phyloP scores from a whole-genome alignment of 2,888 invertebrate genomes.

The Drosophila sordidula region DNA sequence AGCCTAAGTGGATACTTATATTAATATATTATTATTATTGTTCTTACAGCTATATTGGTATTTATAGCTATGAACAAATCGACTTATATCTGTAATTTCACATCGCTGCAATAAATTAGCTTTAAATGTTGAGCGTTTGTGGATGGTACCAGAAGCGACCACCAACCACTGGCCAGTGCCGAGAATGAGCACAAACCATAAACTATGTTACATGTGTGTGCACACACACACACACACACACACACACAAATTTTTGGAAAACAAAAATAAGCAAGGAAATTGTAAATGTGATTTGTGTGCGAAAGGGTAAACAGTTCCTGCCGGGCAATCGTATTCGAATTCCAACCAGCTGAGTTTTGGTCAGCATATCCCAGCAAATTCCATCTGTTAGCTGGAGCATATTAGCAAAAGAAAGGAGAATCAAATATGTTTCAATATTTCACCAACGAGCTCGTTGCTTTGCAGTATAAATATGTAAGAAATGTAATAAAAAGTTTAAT shows the following conservation, averaged over 20 bases:
- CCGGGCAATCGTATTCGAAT: background rate
- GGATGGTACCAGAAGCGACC: constrained; percentile 19
- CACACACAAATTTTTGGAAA: background rate
- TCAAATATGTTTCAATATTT: too few relatives aligned
- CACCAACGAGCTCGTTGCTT: too few relatives aligned
- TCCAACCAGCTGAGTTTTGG: constrained; percentile 2
- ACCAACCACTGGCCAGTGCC: background rate
- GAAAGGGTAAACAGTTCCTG: background rate
- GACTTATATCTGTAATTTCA: background rate
- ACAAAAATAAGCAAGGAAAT: too few relatives aligned
- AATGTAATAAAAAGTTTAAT: background rate
- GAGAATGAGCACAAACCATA: constrained; percentile 17
- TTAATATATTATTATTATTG: too few relatives aligned
- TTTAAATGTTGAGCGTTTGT: background rate
- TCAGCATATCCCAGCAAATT: background rate
- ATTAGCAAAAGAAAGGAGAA: background rate
- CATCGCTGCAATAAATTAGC: constrained; percentile 15
- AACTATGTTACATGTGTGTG: constrained; percentile 17
- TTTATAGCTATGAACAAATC: background rate
- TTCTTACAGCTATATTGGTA: too few relatives aligned
- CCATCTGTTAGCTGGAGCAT: background rate
- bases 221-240: background rate
- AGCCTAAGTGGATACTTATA: too few relatives aligned
- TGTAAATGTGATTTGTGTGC: background rate
- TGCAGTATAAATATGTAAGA: too few relatives aligned